phyloP scores from a whole-genome alignment of 1,140 invertebrate genomes.

The Tyrophagus putrescentiae region DNA sequence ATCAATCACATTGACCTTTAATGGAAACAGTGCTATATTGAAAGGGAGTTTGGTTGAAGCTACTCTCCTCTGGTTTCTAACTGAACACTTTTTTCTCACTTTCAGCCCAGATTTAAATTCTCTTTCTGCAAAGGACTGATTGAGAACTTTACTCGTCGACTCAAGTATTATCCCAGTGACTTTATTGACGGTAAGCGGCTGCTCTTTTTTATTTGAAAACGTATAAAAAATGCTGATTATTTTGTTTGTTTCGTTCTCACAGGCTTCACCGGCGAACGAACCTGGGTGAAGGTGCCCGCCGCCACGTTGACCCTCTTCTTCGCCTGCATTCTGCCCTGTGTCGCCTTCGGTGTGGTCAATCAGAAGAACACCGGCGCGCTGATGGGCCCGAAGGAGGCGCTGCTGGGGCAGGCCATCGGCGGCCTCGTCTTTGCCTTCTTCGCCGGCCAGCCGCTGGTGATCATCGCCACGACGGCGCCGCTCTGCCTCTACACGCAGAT shows the following conservation, averaged over 20 bases:
- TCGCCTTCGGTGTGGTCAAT: slow-evolving; percentile 42
- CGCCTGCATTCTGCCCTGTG: slow-evolving; percentile 39
- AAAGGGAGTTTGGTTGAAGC: no score
- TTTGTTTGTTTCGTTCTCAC: slow-evolving; percentile 15
- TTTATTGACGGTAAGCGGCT: slow-evolving; percentile 31
- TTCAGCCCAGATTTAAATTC: background rate
- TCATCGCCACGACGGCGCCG: slow-evolving; percentile 40
- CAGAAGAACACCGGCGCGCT: slow-evolving; percentile 37
- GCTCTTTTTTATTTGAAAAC: slow-evolving; percentile 10
- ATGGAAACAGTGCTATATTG: no score
- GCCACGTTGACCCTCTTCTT: slow-evolving; percentile 39
- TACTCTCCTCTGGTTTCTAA: background rate
- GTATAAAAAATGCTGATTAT: background rate
- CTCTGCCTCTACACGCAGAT: slow-evolving; percentile 41
- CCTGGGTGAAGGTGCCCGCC: slow-evolving; percentile 39
- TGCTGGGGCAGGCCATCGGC: slow-evolving; percentile 40
- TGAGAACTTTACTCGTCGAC: slow-evolving; percentile 31
- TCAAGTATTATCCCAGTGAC: slow-evolving; percentile 30
- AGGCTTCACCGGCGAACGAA: slow-evolving; percentile 39
- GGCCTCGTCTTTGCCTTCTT: slow-evolving; percentile 39
- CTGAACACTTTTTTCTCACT: slow-evolving; percentile 1
- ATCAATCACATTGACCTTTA: no score
- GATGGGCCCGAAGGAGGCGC: slow-evolving; percentile 40
- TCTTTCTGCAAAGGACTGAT: slow-evolving; percentile 27
- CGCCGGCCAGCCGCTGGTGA: slow-evolving; percentile 38